Conservation (phyloP, 2,113 vertebrate species). For the Thermophis baileyi region DNA sequence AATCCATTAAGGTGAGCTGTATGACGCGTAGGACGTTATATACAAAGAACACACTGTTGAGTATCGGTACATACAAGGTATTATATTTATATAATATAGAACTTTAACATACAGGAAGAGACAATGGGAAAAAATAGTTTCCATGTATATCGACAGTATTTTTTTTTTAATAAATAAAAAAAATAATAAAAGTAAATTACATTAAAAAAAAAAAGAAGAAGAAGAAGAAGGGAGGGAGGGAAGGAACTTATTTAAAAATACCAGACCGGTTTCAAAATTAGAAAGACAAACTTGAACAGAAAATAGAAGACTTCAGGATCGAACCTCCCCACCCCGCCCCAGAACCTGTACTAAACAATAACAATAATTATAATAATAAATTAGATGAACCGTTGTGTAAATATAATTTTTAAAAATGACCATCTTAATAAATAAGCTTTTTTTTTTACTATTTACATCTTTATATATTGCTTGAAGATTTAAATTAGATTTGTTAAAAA, state of each 20-base stretch:
- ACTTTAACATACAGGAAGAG: conserved; percentile 79
- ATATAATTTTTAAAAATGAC: conserved; percentile 99
- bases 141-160: conserved; percentile 70
- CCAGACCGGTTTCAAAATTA: conserved; percentile 58
- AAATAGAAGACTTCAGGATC: conserved; percentile 64
- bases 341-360: conserved; percentile 88
- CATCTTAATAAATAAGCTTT: conserved; percentile 99
- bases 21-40: conserved; percentile 56
- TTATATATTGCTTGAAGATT: conserved; percentile 93
- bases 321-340: conserved; percentile 47
- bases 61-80: conserved; percentile 78
- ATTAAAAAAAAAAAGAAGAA: conserved; percentile 30
- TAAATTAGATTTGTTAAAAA: conserved; percentile 85
- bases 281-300: conserved; percentile 68
- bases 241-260: conserved; percentile 47
- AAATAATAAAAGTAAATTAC: conserved; percentile 69
- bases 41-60: conserved; percentile 71
- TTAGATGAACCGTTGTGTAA: conserved; percentile 96
- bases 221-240: not conserved
- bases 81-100: conserved; percentile 85
- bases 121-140: conserved; percentile 79
- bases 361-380: conserved; percentile 91
- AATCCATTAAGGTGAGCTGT: conserved; percentile 52
- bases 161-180: conserved; percentile 46
- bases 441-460: conserved; percentile 96